Percentiles rank a stretch among this genome's conserved stretches.
Evolutionary conservation across 2,797 vertebrate genomes (phyloP).

Genomic region (Macropodus opercularis): DNA sequence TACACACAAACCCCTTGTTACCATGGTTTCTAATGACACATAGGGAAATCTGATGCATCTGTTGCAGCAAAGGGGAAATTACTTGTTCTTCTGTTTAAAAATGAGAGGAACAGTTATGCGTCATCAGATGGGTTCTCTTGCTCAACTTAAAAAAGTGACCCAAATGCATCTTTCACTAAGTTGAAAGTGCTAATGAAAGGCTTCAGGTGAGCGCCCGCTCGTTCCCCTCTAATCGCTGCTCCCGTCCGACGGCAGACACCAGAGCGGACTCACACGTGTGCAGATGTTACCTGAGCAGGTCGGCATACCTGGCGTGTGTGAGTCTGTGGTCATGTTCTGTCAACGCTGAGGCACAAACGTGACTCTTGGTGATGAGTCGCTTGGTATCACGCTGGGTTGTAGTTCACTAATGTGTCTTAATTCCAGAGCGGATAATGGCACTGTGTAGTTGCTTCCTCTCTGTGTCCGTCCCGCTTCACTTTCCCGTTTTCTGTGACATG

Average conservation of each 20-base stretch:
- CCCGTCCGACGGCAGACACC: background rate
- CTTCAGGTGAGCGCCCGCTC: conserved; percentile 3
- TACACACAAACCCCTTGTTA: conserved; percentile 19
- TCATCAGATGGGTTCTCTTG: conserved; percentile 18
- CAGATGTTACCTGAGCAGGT: conserved; percentile 51
- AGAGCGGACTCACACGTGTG: conserved; percentile 7
- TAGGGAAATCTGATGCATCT: conserved; percentile 26
- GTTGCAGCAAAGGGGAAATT: conserved; percentile 30
- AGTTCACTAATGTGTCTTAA: background rate
- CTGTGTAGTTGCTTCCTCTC: too few species aligned
- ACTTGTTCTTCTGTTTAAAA: conserved; percentile 11
- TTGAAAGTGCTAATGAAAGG: conserved; percentile 55
- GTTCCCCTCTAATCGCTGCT: conserved; percentile 38
- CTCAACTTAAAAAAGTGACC: conserved; percentile 26
- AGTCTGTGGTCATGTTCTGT: background rate
- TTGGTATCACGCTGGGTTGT: background rate
- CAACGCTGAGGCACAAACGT: background rate
- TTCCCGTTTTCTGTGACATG: too few species aligned
- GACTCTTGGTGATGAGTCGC: background rate
- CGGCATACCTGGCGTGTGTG: conserved; percentile 36
- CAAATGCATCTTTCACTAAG: conserved; percentile 25
- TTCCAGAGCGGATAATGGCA: too few species aligned
- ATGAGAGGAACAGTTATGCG: conserved; percentile 8
- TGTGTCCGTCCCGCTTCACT: too few species aligned
- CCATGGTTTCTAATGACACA: conserved; percentile 25